Conservation (phyloP, 2,113 vertebrate genomes). For the Empidonax alnorum region DNA sequence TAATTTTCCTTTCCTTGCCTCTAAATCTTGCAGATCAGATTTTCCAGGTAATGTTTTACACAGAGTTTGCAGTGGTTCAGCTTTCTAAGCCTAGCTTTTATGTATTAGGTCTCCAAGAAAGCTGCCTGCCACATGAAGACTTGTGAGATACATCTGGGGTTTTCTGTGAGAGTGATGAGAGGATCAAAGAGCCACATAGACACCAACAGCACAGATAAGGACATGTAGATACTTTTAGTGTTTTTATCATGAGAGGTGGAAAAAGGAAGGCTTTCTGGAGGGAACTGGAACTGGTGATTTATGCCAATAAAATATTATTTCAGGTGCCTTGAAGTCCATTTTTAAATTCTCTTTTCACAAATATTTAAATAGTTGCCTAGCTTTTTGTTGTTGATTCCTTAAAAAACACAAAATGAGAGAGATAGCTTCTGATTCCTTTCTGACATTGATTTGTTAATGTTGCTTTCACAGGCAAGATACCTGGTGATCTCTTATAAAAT, state of each 20-base stretch:
- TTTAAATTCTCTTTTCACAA: not conserved
- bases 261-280: not conserved
- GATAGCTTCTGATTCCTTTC: not conserved
- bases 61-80: not conserved
- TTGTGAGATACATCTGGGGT: not conserved
- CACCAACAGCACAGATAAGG: not conserved
- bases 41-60: not conserved
- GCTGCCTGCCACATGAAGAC: not conserved
- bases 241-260: not conserved
- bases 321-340: not conserved
- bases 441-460: not conserved
- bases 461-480: not conserved
- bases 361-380: not conserved
- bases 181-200: not conserved
- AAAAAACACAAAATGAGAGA: not conserved
- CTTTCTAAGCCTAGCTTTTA: not conserved
- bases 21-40: not conserved
- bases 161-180: not conserved
- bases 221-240: accelerated
- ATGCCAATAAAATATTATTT: not conserved
- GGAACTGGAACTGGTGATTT: not conserved
- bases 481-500: not conserved
- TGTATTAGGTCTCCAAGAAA: not conserved
- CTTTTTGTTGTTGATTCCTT: not conserved
- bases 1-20: not conserved